Evolutionary conservation across 2,888 invertebrate species (phyloP), one percentile per base, ranked within the genome.

Genomic region (Leptinotarsa haldemani): DNA sequence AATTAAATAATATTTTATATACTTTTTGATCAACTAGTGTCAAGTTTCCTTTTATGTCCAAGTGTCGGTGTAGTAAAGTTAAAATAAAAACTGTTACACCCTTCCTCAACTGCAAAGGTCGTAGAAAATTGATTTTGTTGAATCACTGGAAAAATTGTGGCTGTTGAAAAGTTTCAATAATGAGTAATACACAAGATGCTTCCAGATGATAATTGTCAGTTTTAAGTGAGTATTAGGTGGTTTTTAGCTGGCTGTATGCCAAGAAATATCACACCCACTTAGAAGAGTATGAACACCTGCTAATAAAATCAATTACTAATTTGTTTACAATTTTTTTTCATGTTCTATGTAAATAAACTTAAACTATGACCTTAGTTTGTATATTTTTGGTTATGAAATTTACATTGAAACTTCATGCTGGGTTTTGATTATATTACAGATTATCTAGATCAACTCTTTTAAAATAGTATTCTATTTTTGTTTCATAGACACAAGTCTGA

Each of bases 151-250:
- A 73, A 66, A 67, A n/a, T 25, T 48, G 7, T 22, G 56, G 56
- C 58, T 70, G 70, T 66, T 20, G 56, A 20, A 52, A 70, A 77
- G 74, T 67, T 76, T 69, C 53, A 65, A 72, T 63, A 73, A 79
- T 76, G 76, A 65, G 56, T 58, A 69, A 81, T 78, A 83, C 79
- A 80, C 78, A 79, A 77, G 81, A 80, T 77, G 84, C 84, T 82
- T 82, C 84, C 84, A 85, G 85, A 86, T 86, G 86, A 85, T 74
- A 82, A 81, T 80, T 81, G 75, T 74, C 80, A 80, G 82, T 79
- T 79, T 80, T 81, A 78, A 83, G 86, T 86, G 83, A 87, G 86
- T 87, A 86, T 83, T 82, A 77, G 83, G 85, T 84, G 85, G 85
- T 86, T 85, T 82, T 80, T 76, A 76, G 68, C 81, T 86, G 86